These are phyloP conservation scores for Lagopus leucura DNA, from an alignment of 2,113 vertebrate genomes.

Conservation along the genomic window DNA sequence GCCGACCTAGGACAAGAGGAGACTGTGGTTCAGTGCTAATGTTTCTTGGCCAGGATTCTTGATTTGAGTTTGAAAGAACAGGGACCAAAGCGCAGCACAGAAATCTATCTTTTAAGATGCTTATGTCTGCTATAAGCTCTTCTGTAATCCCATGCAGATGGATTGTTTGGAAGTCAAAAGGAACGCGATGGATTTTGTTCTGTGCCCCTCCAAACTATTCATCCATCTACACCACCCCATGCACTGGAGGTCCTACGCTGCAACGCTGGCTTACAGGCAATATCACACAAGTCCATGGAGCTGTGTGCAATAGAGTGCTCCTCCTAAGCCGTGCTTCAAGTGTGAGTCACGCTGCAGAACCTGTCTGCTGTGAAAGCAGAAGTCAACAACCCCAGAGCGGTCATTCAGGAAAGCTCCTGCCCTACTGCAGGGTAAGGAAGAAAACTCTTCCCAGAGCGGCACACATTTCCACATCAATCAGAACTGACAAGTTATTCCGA, in stretches of 20 bases:
- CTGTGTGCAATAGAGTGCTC: background rate
- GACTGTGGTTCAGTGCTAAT: too few species aligned
- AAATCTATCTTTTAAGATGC: background rate
- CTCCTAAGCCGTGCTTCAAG: background rate
- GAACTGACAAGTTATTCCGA: background rate
- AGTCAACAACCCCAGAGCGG: background rate
- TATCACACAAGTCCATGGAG: fast-evolving
- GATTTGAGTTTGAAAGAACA: too few species aligned
- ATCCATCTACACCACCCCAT: fast-evolving
- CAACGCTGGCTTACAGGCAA: background rate
- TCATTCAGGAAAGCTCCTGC: background rate
- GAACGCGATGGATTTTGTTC: background rate
- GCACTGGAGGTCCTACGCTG: background rate
- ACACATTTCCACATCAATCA: background rate
- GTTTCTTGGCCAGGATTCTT: too few species aligned
- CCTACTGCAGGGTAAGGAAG: background rate
- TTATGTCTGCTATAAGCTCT: background rate
- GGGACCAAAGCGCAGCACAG: background rate
- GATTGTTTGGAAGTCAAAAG: background rate
- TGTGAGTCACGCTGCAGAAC: background rate
- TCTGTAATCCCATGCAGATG: background rate
- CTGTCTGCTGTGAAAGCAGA: background rate
- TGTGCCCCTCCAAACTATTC: too few species aligned
- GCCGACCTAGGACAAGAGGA: slow-evolving; percentile 81
- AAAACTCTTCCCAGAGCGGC: background rate